phyloP scores from a whole-genome alignment of 92 coral and sea anemone species.

The Pocillopora meandrina region DNA sequence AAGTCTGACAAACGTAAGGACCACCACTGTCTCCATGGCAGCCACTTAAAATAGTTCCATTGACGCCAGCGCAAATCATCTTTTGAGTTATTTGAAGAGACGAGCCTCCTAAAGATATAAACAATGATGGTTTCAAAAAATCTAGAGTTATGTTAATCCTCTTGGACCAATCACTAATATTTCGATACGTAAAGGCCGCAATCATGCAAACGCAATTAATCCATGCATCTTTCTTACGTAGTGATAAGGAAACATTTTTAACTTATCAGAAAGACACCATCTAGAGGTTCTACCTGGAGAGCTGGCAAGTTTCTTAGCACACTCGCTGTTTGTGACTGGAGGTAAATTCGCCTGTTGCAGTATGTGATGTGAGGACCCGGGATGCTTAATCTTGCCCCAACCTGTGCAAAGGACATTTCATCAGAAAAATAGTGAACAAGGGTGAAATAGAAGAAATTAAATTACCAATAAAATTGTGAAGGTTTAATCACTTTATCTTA shows the following conservation, averaged over 20 bases:
- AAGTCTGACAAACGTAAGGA: constrained; percentile 62
- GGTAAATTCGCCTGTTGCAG: constrained; percentile 83
- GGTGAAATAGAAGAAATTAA: too few species aligned
- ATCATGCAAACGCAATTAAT: too few species aligned
- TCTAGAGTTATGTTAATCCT: background rate
- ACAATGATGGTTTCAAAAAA: background rate
- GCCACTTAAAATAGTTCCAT: constrained; percentile 56
- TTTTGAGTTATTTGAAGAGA: constrained; percentile 24
- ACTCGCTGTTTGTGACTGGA: constrained; percentile 62
- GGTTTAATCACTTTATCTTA: too few species aligned
- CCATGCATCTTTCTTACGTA: too few species aligned
- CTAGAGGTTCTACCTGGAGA: constrained; percentile 35
- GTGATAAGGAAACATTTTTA: too few species aligned
- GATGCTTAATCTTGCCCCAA: constrained; percentile 86
- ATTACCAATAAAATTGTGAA: too few species aligned
- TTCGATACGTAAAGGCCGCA: too few species aligned
- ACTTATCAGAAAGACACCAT: too few species aligned
- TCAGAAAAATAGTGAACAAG: too few species aligned
- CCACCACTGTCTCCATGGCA: constrained; percentile 80
- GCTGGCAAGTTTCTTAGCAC: constrained; percentile 50
- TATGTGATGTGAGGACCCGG: constrained; percentile 77
- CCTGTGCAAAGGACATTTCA: constrained; percentile 16
- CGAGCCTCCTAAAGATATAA: background rate
- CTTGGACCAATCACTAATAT: background rate
- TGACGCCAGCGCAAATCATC: constrained; percentile 51